Evolutionary conservation across 2,113 vertebrate genomes (phyloP).

Genomic region (Prionailurus bengalensis): DNA sequence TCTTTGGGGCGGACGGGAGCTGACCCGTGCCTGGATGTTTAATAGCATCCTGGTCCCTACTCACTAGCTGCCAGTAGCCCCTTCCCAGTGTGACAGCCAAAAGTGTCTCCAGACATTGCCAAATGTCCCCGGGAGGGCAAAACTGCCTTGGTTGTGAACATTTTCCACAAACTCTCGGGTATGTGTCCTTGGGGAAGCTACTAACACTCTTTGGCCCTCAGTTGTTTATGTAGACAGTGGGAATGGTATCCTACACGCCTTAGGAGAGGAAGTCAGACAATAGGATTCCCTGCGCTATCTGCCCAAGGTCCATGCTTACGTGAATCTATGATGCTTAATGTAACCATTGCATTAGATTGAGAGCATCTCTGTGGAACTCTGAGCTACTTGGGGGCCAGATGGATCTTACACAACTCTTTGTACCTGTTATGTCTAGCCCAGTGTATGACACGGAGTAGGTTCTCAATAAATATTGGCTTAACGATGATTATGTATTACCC

Average conservation of each 20-base stretch:
- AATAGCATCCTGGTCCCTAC: background rate
- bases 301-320: background rate
- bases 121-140: background rate
- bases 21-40: background rate
- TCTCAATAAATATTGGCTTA: slow-evolving; percentile 6
- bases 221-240: background rate
- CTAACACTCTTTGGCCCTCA: background rate
- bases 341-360: background rate
- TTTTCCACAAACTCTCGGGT: background rate
- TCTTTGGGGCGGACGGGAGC: background rate
- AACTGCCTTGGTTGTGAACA: background rate
- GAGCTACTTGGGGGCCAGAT: background rate
- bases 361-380: background rate
- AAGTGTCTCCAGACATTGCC: background rate
- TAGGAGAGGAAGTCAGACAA: background rate
- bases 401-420: background rate
- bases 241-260: background rate
- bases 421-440: background rate
- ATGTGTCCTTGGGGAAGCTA: background rate
- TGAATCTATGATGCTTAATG: background rate
- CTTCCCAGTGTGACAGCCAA: background rate
- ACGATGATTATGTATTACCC: background rate
- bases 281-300: background rate
- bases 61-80: background rate
- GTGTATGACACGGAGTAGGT: background rate